phyloP scores from a whole-genome alignment of 1,140 invertebrate species.

The Caenorhabditis latens region DNA sequence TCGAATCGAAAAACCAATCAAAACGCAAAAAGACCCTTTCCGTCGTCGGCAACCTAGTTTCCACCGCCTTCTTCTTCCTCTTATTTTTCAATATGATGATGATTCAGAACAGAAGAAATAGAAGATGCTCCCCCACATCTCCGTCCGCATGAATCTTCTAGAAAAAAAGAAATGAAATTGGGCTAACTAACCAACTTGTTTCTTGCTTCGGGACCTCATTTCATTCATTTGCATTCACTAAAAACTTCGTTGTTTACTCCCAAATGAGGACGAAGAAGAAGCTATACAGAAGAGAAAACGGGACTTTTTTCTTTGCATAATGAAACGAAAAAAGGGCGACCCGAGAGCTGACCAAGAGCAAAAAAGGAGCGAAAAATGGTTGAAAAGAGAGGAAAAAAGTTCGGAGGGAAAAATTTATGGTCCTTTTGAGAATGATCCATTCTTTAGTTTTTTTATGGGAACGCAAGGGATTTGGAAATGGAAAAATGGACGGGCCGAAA shows the following conservation, averaged over 20 bases:
- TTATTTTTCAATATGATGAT: constrained; percentile 40
- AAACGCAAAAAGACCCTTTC: constrained; percentile 37
- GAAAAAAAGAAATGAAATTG: constrained; percentile 41
- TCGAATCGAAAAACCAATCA: constrained; percentile 55
- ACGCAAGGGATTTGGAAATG: constrained; percentile 28
- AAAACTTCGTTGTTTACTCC: constrained; percentile 43
- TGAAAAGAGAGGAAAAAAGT: constrained; percentile 6
- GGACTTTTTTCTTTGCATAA: constrained; percentile 38
- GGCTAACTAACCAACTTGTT: constrained; percentile 37
- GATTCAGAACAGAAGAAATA: constrained; percentile 31
- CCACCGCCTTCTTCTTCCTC: neutral
- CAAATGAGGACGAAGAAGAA: neutral
- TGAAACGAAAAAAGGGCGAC: constrained; percentile 38
- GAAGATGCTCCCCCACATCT: neutral
- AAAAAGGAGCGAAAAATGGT: constrained; percentile 15
- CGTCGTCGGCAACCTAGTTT: constrained; percentile 3
- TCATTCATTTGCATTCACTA: constrained; percentile 44
- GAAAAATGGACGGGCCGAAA: neutral
- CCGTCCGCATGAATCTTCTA: neutral
- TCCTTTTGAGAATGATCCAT: constrained; percentile 42
- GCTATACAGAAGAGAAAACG: constrained; percentile 10
- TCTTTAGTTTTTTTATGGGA: constrained; percentile 48
- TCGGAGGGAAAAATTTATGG: constrained; percentile 39
- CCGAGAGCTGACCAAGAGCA: neutral
- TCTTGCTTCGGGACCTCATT: constrained; percentile 25